Percentiles rank a stretch among this genome's conserved stretches.
Conservation (phyloP, 2,888 invertebrate genomes). For the Thereva nobilitata region DNA sequence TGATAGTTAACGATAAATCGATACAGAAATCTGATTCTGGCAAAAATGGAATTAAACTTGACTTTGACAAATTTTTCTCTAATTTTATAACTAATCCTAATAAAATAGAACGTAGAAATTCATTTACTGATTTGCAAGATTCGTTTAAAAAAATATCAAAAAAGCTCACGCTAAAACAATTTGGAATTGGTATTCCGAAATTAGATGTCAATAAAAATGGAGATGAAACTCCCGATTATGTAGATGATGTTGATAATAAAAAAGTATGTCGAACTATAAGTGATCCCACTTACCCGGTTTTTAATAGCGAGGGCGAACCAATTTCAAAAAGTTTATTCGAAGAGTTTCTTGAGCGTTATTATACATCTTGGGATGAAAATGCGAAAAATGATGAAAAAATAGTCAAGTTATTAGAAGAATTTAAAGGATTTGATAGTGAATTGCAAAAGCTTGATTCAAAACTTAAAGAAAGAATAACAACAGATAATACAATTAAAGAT, state of each 20-base stretch:
- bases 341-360: slow-evolving; percentile 70
- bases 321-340: slow-evolving; percentile 75
- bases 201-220: slow-evolving; percentile 51
- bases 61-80: slow-evolving; percentile 55
- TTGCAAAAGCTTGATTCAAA: slow-evolving; percentile 57
- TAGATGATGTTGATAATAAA: slow-evolving; percentile 51
- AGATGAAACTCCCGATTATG: slow-evolving; percentile 37
- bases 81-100: slow-evolving; percentile 53
- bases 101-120: slow-evolving; percentile 60
- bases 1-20: slow-evolving; percentile 39
- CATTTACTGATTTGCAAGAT: slow-evolving; percentile 67
- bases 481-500: slow-evolving; percentile 45
- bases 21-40: slow-evolving; percentile 5
- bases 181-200: slow-evolving; percentile 59
- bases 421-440: slow-evolving; percentile 53
- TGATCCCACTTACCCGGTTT: slow-evolving; percentile 78
- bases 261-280: slow-evolving; percentile 63
- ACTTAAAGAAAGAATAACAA: slow-evolving; percentile 23
- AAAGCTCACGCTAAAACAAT: slow-evolving; percentile 63
- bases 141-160: slow-evolving; percentile 64
- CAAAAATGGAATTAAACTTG: slow-evolving; percentile 44
- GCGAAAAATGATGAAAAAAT: slow-evolving; percentile 48
- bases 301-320: slow-evolving; percentile 73
- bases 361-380: slow-evolving; percentile 59
- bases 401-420: slow-evolving; percentile 47